Conservation (phyloP, 2,888 invertebrate genomes). For the Cerastis leucographa region DNA sequence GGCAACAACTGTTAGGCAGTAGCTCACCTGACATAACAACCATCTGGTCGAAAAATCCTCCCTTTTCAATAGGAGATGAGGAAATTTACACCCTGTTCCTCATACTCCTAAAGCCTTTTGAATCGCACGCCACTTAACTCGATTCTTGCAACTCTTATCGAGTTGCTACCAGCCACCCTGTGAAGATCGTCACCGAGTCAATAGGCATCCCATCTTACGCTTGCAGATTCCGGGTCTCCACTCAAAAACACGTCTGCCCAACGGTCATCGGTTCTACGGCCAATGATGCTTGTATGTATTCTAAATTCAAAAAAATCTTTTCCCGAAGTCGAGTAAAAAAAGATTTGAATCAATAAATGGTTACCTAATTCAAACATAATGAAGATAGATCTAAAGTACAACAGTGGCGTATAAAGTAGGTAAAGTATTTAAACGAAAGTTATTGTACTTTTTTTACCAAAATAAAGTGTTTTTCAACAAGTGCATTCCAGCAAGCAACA, state of each 20-base stretch:
- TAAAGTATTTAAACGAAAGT: not conserved
- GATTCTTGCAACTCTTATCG: not conserved
- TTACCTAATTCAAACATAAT: not conserved
- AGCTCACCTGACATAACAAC: no score
- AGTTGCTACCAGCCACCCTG: not conserved
- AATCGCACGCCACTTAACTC: not conserved
- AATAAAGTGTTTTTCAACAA: not conserved
- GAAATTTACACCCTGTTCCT: no score
- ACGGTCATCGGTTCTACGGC: not conserved
- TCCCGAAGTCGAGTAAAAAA: not conserved
- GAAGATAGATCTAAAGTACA: not conserved
- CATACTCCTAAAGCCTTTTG: not conserved
- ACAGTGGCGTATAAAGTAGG: not conserved
- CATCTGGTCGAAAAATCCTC: no score
- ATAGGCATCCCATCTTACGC: not conserved
- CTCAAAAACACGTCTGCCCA: not conserved
- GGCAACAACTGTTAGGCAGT: no score
- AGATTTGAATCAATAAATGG: not conserved
- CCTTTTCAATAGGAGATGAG: no score
- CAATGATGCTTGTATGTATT: not conserved
- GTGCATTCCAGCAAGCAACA: slow-evolving; percentile 12
- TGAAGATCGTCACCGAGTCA: not conserved
- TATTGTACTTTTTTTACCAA: not conserved
- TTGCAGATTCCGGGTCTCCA: not conserved
- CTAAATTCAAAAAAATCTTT: not conserved